A percentile compares a stretch with the other conserved stretches of the same genome.
Conservation (phyloP, 1,140 invertebrate genomes). For the Oedothorax gibbosus region DNA sequence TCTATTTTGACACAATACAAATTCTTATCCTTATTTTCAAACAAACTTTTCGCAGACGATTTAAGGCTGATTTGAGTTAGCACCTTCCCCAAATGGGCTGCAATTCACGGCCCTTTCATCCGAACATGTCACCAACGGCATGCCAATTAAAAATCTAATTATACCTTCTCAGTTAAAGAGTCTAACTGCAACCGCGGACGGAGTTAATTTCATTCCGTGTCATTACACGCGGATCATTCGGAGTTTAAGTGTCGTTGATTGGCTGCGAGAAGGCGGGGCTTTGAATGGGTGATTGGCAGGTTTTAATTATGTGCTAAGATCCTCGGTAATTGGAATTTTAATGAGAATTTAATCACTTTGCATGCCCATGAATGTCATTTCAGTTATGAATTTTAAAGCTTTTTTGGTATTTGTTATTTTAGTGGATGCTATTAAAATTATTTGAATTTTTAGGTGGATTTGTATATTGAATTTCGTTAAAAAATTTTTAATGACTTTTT, state of each 20-base stretch:
- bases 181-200: conserved; percentile 3
- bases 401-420: neutral
- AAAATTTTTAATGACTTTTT: no score
- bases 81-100: neutral
- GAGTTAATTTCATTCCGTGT: conserved; percentile 46
- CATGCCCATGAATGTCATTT: conserved; percentile 10
- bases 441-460: no score
- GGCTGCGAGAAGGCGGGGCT: conserved; percentile 20
- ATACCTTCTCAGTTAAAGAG: conserved; percentile 15
- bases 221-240: conserved; percentile 41
- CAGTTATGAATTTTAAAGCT: neutral
- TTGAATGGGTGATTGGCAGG: conserved; percentile 22
- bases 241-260: conserved; percentile 43
- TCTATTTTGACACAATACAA: no score
- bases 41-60: no score
- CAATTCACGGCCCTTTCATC: neutral
- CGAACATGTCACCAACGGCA: conserved; percentile 9
- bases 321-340: conserved; percentile 35
- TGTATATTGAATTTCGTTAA: no score
- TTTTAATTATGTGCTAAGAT: conserved; percentile 38
- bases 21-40: no score
- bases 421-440: no score
- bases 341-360: conserved; percentile 24
- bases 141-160: conserved; percentile 44
- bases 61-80: neutral